phyloP scores from a whole-genome alignment of 2,113 vertebrate genomes.

The Gymnorhina tibicen region DNA sequence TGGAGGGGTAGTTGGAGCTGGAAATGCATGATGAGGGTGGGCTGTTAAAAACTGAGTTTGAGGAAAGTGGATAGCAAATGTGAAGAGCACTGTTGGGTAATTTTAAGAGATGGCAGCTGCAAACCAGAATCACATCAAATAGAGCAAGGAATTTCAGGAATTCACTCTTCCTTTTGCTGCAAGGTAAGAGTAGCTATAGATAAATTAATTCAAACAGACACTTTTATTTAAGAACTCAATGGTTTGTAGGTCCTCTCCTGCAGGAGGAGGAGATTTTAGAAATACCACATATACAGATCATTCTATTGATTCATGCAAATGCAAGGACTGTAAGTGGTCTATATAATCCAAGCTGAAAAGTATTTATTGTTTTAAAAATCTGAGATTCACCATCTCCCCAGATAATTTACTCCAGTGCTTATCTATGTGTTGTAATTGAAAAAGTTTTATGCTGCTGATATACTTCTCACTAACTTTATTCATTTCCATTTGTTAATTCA shows the following conservation, averaged over 20 bases:
- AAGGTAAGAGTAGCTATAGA: not conserved
- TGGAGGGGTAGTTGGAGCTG: not conserved
- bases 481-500: not conserved
- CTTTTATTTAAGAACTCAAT: fast-evolving
- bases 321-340: not conserved
- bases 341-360: not conserved
- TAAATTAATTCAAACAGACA: not conserved
- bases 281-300: not conserved
- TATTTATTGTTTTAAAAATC: not conserved
- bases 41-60: not conserved
- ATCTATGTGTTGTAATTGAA: not conserved
- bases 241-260: not conserved
- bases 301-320: not conserved
- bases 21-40: not conserved
- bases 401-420: not conserved
- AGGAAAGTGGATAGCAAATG: not conserved
- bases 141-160: not conserved
- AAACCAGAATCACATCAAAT: not conserved
- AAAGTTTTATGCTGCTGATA: not conserved
- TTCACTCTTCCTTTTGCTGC: not conserved
- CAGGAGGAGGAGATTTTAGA: not conserved
- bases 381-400: not conserved
- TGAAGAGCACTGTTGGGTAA: not conserved
- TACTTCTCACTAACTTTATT: not conserved
- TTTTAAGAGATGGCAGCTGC: not conserved